A percentile compares a stretch with the other conserved stretches of the same genome.
These are phyloP conservation scores for Tapera naevia DNA, from an alignment of 2,797 vertebrate species.

Conservation along the genomic window DNA sequence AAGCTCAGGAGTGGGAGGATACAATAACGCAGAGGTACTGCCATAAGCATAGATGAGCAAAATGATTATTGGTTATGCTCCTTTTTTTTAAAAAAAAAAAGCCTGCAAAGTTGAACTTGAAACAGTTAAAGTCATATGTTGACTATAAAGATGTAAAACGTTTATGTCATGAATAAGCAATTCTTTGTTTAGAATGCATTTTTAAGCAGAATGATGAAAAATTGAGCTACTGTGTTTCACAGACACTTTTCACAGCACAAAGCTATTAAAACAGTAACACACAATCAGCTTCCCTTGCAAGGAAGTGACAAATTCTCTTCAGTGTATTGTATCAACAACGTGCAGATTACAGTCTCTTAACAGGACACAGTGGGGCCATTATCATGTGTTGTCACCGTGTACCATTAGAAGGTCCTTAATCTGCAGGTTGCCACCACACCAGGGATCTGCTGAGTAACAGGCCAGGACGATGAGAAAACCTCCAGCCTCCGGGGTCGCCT, in stretches of 20 bases:
- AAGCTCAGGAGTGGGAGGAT: rapidly evolving
- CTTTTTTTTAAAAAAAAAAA: neutral
- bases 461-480: neutral
- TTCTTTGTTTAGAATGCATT: neutral
- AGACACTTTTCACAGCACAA: neutral
- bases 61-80: neutral
- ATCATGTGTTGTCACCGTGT: neutral
- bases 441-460: slow-evolving; percentile 22
- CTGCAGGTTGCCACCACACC: neutral
- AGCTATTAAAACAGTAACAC: neutral
- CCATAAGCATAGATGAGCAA: neutral
- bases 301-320: neutral
- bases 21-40: neutral
- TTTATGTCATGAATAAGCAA: neutral
- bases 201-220: neutral
- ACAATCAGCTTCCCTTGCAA: neutral
- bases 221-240: neutral
- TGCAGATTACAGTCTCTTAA: neutral
- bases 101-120: neutral
- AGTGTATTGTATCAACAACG: neutral
- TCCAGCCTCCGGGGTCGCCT: neutral
- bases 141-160: neutral
- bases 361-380: slow-evolving; percentile 10
- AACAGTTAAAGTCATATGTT: neutral
- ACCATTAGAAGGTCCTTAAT: neutral